Evolutionary conservation across 2,888 invertebrate genomes (phyloP).

Genomic region (Amphimallon solstitiale): DNA sequence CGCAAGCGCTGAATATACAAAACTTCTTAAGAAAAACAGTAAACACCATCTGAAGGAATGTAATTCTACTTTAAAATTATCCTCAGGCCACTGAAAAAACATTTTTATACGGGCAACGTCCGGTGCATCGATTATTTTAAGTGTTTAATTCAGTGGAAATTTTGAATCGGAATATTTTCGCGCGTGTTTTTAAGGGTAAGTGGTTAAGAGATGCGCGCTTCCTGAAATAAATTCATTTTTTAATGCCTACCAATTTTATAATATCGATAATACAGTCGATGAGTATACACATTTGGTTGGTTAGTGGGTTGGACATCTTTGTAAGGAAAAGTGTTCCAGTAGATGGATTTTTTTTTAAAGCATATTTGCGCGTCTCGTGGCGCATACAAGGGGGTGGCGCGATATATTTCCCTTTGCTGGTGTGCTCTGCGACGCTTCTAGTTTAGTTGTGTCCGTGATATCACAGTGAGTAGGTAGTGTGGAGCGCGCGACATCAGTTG

Average conservation of each 20-base stretch:
- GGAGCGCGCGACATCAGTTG: constrained; percentile 39
- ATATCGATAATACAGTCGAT: constrained; percentile 17
- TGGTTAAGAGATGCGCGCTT: constrained; percentile 21
- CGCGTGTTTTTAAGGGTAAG: neutral
- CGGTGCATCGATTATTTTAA: neutral
- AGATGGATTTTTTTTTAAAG: constrained; percentile 59
- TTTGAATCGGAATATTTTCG: constrained; percentile 13
- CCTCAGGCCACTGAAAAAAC: neutral
- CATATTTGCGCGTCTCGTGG: constrained; percentile 55
- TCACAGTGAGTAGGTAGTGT: constrained; percentile 41
- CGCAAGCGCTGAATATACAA: constrained; percentile 54
- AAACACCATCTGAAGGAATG: neutral
- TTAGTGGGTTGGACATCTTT: constrained; percentile 59
- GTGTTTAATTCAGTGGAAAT: constrained; percentile 5
- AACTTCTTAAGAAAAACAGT: constrained; percentile 38
- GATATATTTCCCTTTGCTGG: constrained; percentile 49
- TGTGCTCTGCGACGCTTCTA: constrained; percentile 21
- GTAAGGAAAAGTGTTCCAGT: constrained; percentile 58
- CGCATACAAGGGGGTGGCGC: constrained; percentile 61
- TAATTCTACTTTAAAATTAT: neutral
- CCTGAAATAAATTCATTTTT: constrained; percentile 10
- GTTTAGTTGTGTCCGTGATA: constrained; percentile 38
- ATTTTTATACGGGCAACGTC: neutral
- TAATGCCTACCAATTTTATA: constrained; percentile 12
- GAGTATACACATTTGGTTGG: constrained; percentile 57